These are phyloP conservation scores for Pomatorhinus ruficollis DNA, from an alignment of 2,113 vertebrate genomes.

Conservation along the genomic window DNA sequence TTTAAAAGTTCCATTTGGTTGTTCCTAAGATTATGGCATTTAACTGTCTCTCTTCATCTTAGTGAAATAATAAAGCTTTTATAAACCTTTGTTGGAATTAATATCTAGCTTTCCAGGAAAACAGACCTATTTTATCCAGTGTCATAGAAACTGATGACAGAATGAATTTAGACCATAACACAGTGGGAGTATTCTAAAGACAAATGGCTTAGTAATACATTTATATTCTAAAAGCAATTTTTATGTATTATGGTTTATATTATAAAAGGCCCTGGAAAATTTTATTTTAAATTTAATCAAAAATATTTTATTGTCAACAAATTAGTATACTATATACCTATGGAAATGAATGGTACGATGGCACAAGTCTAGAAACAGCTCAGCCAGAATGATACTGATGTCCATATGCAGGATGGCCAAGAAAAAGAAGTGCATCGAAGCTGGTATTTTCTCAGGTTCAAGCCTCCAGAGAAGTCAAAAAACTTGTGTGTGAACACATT, in stretches of 20 bases:
- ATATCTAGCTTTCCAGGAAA: background rate
- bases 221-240: background rate
- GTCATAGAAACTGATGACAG: slow-evolving; percentile 29
- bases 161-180: background rate
- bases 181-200: slow-evolving; percentile 19
- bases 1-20: background rate
- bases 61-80: background rate
- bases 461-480: background rate
- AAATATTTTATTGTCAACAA: background rate
- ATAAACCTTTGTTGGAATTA: background rate
- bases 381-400: background rate
- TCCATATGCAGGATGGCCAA: background rate
- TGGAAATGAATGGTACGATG: background rate
- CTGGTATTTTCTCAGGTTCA: background rate
- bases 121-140: slow-evolving; percentile 32
- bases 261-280: background rate
- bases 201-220: slow-evolving; percentile 1
- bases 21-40: background rate
- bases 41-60: background rate
- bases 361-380: background rate
- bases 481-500: background rate
- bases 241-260: background rate
- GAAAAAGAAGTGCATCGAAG: background rate
- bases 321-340: background rate
- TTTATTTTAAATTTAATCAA: background rate